Base-by-base conservation (phyloP, 2,888 invertebrate species). In the Pediacus dermestoides region DNA sequence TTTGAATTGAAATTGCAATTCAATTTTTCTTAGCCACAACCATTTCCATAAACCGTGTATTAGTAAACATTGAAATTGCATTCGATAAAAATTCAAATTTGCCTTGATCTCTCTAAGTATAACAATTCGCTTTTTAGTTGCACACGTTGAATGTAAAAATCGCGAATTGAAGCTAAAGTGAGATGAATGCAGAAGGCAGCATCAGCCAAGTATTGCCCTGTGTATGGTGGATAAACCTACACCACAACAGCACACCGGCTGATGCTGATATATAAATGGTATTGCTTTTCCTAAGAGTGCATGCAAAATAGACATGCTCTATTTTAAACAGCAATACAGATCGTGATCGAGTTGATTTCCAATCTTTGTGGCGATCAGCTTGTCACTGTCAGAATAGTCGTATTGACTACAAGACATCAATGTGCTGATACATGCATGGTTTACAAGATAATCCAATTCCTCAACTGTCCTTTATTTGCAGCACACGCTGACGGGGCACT, bases 401-500 rank as follows among this genome's bases (percentile, higher is more conserved):
- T 23, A 35, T 35, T 35, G 34, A 16, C 9, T 39, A 39, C 39
- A 39, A 34, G 39, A 34, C 39, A 25, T 34, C 34, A 22, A 35
- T 39, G 30, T 39, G 38, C 39, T 39, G 34, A 39, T 39, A 35
- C 27, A 35, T 39, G 21, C 34, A 21, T 30, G 26, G 35, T 35
- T 30, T 23, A 35, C 35, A 39, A 39, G 30, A 35, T 34, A 27
- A 39, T 35, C 30, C 30, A 39, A 30, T 39, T 16, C 34, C 10
- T 9, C 26, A 26, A 34, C 11, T 34, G 92, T 67, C 80, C n/a
- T n/a, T n/a, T 63, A 66, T 66, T 76, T 77, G 35, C 78, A 90
- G 88, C 89, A 90, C 69, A 90, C 92, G 32, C 71, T 95, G 57
- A 93, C 93, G 34, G 94, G 94, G 21, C 99, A 99, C 74, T 90